Evolutionary conservation across 2,888 invertebrate species (phyloP), one percentile per base, ranked within the genome.

Genomic region (Gisinianus flammeolus): DNA sequence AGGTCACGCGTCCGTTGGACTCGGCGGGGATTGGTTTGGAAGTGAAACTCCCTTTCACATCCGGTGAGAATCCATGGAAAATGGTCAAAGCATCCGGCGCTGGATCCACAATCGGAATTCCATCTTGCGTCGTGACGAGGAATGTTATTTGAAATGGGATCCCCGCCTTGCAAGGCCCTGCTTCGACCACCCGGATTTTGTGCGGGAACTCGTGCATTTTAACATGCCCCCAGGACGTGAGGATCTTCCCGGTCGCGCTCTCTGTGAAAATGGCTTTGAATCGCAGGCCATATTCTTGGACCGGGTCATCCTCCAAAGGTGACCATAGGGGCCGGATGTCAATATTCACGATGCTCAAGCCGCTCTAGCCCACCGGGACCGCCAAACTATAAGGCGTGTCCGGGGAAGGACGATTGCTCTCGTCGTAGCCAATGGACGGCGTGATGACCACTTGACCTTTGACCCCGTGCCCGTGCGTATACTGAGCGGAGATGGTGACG

Each of bases 101-200:
- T 12, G 22, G 6, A 30, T 80, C 81, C 16, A 19, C 24, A 0
- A 93, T 89, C 0, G 92, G 91, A 0, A 90, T 89, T 24, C 91
- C 91, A 87, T 93, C 93, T 83, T 93, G 91, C 82, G 91, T 90
- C 0, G 90, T 88, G 0, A 93, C 87, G 68, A 78, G 79, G 33
- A 78, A 52, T 0, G 30, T 56, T 0, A 78, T 8, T 26, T 91
- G 92, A 84, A 93, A 95, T 82, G 93, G 92, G 71, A 97, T 89
- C 26, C 93, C 93, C 0, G 95, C 96, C 87, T 96, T 95, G 87
- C 95, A 98, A 82, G 92, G 92, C 83, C 93, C 93, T 0, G 96
- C 93, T 26, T 92, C 92, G 84, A 93, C 91, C 22, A 95, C n/a
- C n/a, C n/a, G 58, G 58, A 22, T 58, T 44, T 44, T 16, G 44